Conservation (phyloP, 37 sponge, comb jelly and placozoan species). For the Tethya wilhelma region DNA sequence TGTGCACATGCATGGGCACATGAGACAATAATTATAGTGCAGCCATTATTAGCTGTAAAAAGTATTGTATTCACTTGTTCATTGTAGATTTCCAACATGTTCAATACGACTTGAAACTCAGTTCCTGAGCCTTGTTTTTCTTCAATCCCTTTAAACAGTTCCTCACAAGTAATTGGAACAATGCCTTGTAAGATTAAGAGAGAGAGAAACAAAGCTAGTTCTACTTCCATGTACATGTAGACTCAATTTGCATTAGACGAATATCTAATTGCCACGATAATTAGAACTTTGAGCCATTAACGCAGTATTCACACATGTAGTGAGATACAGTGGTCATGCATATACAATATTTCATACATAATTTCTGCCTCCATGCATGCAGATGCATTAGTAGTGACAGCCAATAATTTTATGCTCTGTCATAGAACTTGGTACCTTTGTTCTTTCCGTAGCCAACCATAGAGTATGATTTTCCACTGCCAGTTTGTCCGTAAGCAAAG, state of each 20-base stretch:
- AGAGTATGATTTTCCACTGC: slow-evolving; percentile 79
- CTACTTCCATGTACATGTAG: too few relatives aligned
- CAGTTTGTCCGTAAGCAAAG: slow-evolving; percentile 88
- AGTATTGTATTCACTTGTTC: slow-evolving; percentile 41
- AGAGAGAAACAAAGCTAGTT: too few relatives aligned
- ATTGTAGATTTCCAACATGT: slow-evolving; percentile 87
- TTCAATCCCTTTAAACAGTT: slow-evolving; percentile 60
- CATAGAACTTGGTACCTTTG: too few relatives aligned
- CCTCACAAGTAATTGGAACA: slow-evolving; percentile 81
- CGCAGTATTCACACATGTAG: neutral
- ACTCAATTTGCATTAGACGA: too few relatives aligned
- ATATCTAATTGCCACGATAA: too few relatives aligned
- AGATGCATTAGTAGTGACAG: neutral
- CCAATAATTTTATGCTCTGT: too few relatives aligned
- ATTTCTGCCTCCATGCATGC: neutral
- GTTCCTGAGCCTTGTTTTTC: slow-evolving; percentile 27
- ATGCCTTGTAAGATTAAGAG: too few relatives aligned
- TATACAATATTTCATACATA: neutral
- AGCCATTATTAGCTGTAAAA: neutral
- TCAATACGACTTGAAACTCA: slow-evolving; percentile 65
- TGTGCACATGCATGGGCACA: too few relatives aligned
- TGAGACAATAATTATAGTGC: neutral
- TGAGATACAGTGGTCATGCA: neutral
- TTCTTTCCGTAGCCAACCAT: slow-evolving; percentile 81
- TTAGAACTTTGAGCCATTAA: neutral